Base-by-base conservation (phyloP, 2,797 vertebrate species). In the Rhinichthys osculus region DNA sequence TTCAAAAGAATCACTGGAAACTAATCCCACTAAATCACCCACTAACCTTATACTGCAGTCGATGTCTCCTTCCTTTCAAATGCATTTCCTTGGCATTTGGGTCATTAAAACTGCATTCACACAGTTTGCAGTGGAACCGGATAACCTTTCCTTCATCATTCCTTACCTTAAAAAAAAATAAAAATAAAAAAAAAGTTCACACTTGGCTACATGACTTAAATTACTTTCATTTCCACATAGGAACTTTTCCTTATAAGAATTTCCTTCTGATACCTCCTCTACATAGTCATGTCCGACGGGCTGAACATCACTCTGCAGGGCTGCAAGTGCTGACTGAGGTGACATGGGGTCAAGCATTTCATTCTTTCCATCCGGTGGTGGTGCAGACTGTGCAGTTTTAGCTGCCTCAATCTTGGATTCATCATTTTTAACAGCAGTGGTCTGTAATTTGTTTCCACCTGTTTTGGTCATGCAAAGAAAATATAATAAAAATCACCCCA, bases 31-130 rank as follows among this genome's bases (percentile, higher is more conserved):
- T 16, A 5, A 71, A 54, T 35, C 2, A 44, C 71, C 10, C 73
- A 92, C 94, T 87, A 86, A 98, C 98, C 96, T 99, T 99, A 91
- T 99, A 99, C 8, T 99, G 98, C 84, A 99, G 95, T 62, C 98
- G 95, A 93, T 99, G 98, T 38, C 98, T 91, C 13, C 98, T 94
- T 35, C 98, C 98, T 92, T 99, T 99, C 30, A 99, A 93, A 87
- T 99, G 98, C 98, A 99, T 99, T 91, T 99, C 98, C 91, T 99
- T 99, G 42, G 98, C 98, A 81, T 99, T 99, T 6, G 98, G 98
- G 91, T 99, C 98, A 86, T 99, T 99, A 91, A 99, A 99, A 87
- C 98, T 99, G 92, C 98, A 99, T 92, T 99, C 98, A 64, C 98
- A 99, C 44, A 99, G 95, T 90, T 99, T 99, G 92, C 98, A 99